phyloP scores from a whole-genome alignment of 1,140 invertebrate species.

The Lanistes nyassanus region DNA sequence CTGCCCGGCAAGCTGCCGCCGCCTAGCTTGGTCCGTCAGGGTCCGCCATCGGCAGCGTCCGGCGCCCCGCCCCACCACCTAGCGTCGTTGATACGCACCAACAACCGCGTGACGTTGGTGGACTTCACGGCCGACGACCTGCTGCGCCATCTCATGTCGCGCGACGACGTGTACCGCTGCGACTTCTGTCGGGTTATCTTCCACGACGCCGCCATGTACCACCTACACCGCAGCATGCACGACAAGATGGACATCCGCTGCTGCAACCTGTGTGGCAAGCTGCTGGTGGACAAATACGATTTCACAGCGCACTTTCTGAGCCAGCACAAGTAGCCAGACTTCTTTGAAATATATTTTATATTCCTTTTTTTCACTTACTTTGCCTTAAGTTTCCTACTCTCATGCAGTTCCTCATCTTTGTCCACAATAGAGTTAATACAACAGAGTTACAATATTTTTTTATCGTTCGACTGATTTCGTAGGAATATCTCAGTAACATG shows the following conservation, averaged over 20 bases:
- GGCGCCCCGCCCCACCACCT: constrained; percentile 1
- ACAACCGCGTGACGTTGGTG: constrained; percentile 42
- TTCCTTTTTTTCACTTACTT: too few species aligned
- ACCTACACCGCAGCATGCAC: constrained; percentile 54
- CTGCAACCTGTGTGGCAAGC: constrained; percentile 52
- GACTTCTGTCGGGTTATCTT: constrained; percentile 54
- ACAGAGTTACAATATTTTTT: too few species aligned
- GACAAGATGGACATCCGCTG: constrained; percentile 55
- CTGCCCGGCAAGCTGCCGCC: constrained; percentile 2
- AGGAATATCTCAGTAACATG: too few species aligned
- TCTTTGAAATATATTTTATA: too few species aligned
- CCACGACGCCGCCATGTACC: constrained; percentile 55
- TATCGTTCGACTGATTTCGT: too few species aligned
- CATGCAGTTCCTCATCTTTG: too few species aligned
- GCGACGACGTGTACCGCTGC: constrained; percentile 51
- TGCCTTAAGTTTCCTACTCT: too few species aligned
- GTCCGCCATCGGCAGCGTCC: not conserved
- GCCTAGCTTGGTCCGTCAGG: not conserved
- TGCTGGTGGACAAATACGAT: constrained; percentile 50
- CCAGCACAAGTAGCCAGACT: constrained; percentile 44
- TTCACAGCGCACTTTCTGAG: constrained; percentile 52
- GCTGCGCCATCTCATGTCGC: constrained; percentile 47
- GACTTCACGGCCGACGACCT: constrained; percentile 50
- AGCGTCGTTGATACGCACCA: constrained; percentile 33
- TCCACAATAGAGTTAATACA: too few species aligned